These are phyloP conservation scores for Petrophora chlorosata DNA, from an alignment of 2,888 invertebrate species.

Conservation along the genomic window DNA sequence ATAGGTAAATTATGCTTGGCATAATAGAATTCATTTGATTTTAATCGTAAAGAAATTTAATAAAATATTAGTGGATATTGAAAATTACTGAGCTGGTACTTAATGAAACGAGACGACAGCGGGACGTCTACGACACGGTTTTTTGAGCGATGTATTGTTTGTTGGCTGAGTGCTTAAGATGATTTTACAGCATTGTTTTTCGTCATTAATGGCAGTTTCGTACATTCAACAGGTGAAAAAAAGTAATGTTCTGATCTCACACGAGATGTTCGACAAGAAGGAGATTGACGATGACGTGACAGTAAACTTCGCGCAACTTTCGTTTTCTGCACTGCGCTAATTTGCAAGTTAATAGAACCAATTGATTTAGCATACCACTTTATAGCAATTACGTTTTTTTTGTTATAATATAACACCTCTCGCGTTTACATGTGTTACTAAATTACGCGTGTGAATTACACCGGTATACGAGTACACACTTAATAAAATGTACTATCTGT, in stretches of 20 bases:
- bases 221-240: constrained; percentile 8
- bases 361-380: constrained; percentile 19
- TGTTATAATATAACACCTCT: constrained; percentile 22
- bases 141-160: constrained; percentile 18
- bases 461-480: constrained; percentile 15
- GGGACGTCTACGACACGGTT: not conserved
- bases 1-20: constrained; percentile 10
- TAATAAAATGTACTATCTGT: constrained; percentile 25
- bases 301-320: constrained; percentile 66
- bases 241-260: constrained; percentile 58
- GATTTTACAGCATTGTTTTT: constrained; percentile 38
- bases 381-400: constrained; percentile 25
- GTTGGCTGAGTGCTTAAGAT: constrained; percentile 27
- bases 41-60: constrained; percentile 19
- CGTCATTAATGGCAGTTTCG: constrained; percentile 15
- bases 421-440: not conserved
- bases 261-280: constrained; percentile 70
- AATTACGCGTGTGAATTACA: constrained; percentile 5
- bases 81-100: constrained; percentile 3
- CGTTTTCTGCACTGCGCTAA: constrained; percentile 63
- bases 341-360: constrained; percentile 49
- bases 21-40: constrained; percentile 15
- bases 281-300: constrained; percentile 45
- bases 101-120: constrained; percentile 14
- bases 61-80: constrained; percentile 12